A percentile compares a stretch with the other conserved stretches of the same genome.
Conservation (phyloP, 2,113 vertebrate species). For the Protomyctophum bolini region DNA sequence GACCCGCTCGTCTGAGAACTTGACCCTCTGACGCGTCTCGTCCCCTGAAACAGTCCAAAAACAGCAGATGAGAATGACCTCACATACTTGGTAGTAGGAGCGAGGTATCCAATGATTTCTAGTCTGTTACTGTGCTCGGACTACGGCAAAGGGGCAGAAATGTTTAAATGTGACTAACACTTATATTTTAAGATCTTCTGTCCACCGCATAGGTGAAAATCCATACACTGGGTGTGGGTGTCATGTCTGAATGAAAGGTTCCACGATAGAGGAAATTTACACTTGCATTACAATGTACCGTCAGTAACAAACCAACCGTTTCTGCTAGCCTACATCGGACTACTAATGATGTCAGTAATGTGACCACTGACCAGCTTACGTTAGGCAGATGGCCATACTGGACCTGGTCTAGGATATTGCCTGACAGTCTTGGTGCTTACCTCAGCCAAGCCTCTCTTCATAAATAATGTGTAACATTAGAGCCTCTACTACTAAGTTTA, state of each 20-base stretch:
- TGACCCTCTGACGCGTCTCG: slow-evolving; percentile 98
- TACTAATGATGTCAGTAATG: background rate
- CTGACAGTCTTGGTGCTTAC: slow-evolving; percentile 40
- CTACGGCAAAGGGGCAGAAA: slow-evolving; percentile 21
- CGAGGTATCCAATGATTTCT: slow-evolving; percentile 57
- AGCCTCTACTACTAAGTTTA: slow-evolving; percentile 36
- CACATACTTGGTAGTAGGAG: slow-evolving; percentile 43
- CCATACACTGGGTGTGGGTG: background rate
- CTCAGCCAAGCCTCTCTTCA: slow-evolving; percentile 46
- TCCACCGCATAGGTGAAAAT: slow-evolving; percentile 3
- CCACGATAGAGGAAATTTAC: background rate
- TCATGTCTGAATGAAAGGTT: background rate
- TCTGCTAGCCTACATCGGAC: background rate
- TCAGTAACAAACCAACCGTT: slow-evolving; percentile 5
- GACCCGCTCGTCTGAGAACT: slow-evolving; percentile 96
- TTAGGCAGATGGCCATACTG: background rate
- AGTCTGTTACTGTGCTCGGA: slow-evolving; percentile 20
- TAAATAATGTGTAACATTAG: slow-evolving; percentile 7
- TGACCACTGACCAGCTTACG: background rate
- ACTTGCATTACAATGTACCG: background rate
- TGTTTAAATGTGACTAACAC: background rate
- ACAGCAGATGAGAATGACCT: slow-evolving; percentile 68
- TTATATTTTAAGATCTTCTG: slow-evolving; percentile 25
- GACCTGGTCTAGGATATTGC: background rate
- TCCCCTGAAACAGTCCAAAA: slow-evolving; percentile 94